A percentile compares a stretch with the other conserved stretches of the same genome.
phyloP scores from a whole-genome alignment of 30 jellyfish, hydroid and myxozoan genomes.

The Morbakka virulenta region DNA sequence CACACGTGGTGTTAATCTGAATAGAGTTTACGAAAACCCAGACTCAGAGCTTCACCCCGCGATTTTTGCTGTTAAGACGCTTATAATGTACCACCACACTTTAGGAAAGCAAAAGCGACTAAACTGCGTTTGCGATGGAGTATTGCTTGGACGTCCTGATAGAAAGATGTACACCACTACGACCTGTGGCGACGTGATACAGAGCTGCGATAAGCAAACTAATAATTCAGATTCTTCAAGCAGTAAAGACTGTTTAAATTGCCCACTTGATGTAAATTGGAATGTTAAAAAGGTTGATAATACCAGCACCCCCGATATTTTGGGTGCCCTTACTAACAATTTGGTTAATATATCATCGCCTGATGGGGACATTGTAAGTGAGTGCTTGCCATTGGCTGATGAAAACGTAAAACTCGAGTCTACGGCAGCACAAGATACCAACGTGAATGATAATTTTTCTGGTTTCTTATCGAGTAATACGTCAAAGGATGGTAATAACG shows the following conservation, averaged over 20 bases:
- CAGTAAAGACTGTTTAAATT: no score
- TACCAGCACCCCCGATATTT: background rate
- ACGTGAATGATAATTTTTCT: no score
- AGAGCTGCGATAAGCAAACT: background rate
- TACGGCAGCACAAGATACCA: background rate
- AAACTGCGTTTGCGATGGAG: background rate
- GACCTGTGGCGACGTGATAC: background rate
- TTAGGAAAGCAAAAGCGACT: background rate
- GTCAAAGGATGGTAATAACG: background rate
- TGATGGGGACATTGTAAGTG: background rate
- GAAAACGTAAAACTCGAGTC: background rate
- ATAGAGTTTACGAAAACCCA: constrained; percentile 79
- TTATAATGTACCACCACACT: constrained; percentile 67
- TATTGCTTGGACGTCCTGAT: background rate
- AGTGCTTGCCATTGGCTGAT: background rate
- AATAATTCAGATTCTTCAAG: background rate
- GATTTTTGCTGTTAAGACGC: constrained; percentile 67
- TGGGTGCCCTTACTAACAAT: background rate
- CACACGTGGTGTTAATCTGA: constrained; percentile 83
- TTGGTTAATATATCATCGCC: background rate
- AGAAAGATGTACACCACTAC: background rate
- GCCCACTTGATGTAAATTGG: no score
- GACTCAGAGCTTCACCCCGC: constrained; percentile 84
- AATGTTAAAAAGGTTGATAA: background rate
- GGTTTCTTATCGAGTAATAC: background rate